Conservation (phyloP, 1,140 invertebrate genomes). For the Homalodisca vitripennis region DNA sequence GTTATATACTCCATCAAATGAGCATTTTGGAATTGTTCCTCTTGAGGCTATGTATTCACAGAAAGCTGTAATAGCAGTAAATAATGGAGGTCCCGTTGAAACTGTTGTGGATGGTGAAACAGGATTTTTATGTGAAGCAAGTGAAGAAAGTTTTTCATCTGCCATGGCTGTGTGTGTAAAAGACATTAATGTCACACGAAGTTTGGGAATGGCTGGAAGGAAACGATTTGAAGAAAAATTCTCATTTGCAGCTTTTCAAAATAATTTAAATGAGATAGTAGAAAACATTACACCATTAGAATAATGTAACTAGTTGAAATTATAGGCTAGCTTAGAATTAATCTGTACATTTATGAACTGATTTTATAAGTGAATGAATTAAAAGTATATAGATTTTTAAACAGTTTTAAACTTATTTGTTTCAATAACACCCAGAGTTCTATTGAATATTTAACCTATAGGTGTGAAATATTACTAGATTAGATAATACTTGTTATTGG, state of each 20-base stretch:
- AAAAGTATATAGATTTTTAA: no score
- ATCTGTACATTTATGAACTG: no score
- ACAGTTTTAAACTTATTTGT: no score
- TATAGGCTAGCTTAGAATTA: no score
- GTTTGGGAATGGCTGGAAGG: constrained; percentile 68
- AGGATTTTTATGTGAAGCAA: constrained; percentile 80
- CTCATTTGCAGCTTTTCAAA: constrained; percentile 74
- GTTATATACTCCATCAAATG: constrained; percentile 94
- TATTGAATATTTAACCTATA: no score
- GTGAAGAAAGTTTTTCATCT: constrained; percentile 68
- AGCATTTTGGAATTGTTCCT: constrained; percentile 99
- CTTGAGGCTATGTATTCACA: constrained; percentile 96
- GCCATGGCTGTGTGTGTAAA: constrained; percentile 64
- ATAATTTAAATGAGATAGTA: constrained; percentile 63
- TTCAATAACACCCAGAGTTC: no score
- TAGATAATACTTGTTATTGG: no score
- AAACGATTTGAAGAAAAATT: constrained; percentile 73
- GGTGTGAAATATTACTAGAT: no score
- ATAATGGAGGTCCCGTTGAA: constrained; percentile 94
- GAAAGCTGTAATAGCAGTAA: constrained; percentile 92
- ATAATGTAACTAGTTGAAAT: no score
- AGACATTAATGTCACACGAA: constrained; percentile 48
- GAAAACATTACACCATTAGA: constrained; percentile 40
- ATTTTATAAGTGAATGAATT: no score
- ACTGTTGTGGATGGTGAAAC: constrained; percentile 86